Evolutionary conservation across 2,113 vertebrate genomes (phyloP), one percentile per base, ranked within the genome.

Genomic region (Oostethus manadensis): DNA sequence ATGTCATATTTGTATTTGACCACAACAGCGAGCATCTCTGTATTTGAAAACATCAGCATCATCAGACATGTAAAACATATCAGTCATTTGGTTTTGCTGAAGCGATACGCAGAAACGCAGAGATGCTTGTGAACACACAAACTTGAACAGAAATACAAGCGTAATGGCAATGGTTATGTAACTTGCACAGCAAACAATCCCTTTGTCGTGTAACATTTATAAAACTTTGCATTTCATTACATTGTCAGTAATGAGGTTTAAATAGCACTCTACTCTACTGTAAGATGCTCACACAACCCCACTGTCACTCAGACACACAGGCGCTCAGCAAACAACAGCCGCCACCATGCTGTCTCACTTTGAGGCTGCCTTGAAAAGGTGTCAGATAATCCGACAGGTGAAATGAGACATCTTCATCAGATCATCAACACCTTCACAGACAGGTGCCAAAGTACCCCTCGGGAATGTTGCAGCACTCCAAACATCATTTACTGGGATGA

Each of bases 351-450:
- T 58, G 72, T 55, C 79, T 87, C 33, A 48, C 75, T 67, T 64
- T 18, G 59, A 33, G 51, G 74, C 73, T 70, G 76, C 67, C 17
- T 53, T 68, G 70, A 70, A 71, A 64, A 62, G 58, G 73, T 74
- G 74, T 84, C 69, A 79, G 74, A 77, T 73, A 64, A 71, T 78
- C 76, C 83, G 83, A 87, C 77, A 79, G 74, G 57, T 46, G 21
- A 80, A 85, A 86, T 65, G 67, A 79, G 76, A 86, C 68, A 46
- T 81, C 81, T 87, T 82, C 80, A 86, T 88, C 80, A 82, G 80
- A 81, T 84, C 78, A 83, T 83, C 83, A 84, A 68, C 66, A 77
- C 68, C 73, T 56, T 71, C 70, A 29, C 66, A 75, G 76, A 78
- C 76, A 72, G 76, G 80, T 48, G 51, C 66, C 80, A 82, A 80